Percentiles rank a stretch among this genome's conserved stretches.
These are phyloP conservation scores for Caenorhabditis latens DNA, from an alignment of 1,140 invertebrate genomes.

Conservation along the genomic window DNA sequence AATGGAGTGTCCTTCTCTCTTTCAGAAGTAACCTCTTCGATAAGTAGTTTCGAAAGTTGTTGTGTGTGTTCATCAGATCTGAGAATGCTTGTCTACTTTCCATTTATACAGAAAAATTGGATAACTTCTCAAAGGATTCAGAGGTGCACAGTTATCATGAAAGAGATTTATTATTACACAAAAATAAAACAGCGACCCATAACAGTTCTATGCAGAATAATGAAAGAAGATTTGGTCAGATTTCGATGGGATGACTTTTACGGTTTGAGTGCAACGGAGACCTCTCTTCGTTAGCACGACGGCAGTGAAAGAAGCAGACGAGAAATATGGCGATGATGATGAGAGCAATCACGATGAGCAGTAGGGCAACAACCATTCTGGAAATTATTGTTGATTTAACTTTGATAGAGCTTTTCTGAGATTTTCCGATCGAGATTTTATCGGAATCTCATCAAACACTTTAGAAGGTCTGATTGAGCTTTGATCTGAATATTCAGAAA, in stretches of 20 bases:
- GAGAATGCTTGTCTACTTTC: no score
- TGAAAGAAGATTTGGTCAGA: slow-evolving; percentile 9
- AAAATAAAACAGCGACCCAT: neutral
- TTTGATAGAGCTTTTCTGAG: no score
- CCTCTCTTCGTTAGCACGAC: slow-evolving; percentile 37
- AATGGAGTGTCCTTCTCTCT: no score
- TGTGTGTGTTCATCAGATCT: no score
- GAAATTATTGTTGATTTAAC: neutral
- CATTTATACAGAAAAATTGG: no score
- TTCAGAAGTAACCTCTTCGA: no score
- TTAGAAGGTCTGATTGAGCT: no score
- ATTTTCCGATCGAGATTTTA: no score
- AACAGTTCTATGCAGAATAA: slow-evolving; percentile 11
- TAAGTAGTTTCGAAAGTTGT: no score
- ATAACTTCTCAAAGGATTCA: no score
- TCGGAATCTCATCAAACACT: no score
- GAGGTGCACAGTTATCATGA: neutral
- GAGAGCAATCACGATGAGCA: slow-evolving; percentile 53
- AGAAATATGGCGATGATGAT: slow-evolving; percentile 29
- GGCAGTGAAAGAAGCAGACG: slow-evolving; percentile 45
- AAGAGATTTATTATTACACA: slow-evolving; percentile 16
- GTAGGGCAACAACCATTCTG: slow-evolving; percentile 35
- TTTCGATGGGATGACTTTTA: slow-evolving; percentile 51
- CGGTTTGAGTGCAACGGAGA: slow-evolving; percentile 28
- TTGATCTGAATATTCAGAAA: no score